Evolutionary conservation across 23 tunicate genomes (phyloP).

Genomic region (Oikopleura vanhoeffeni): DNA sequence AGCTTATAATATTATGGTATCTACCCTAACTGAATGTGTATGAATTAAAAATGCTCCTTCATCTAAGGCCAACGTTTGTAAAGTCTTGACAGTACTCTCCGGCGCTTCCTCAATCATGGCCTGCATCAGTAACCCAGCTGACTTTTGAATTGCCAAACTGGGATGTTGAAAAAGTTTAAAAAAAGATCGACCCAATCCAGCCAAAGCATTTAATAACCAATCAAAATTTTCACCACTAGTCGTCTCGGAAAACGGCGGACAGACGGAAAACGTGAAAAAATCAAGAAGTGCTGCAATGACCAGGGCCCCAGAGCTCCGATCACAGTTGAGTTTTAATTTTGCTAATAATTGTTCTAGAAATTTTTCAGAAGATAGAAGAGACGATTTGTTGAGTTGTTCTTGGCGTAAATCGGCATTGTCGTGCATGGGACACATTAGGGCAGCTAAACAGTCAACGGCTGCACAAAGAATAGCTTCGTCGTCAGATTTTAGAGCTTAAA

Average conservation of each 20-base stretch:
- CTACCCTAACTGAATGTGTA: too few species aligned
- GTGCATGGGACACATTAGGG: conserved; percentile 89
- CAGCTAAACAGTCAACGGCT: conserved; percentile 55
- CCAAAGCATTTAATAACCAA: conserved; percentile 52
- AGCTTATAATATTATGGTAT: not conserved
- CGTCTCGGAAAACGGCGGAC: conserved; percentile 84
- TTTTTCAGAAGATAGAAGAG: conserved; percentile 59
- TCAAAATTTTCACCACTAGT: conserved; percentile 91
- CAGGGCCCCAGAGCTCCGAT: conserved; percentile 60
- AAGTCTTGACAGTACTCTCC: conserved; percentile 57
- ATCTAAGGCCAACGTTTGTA: conserved; percentile 76
- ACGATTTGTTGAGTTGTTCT: conserved; percentile 76
- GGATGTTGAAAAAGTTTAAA: conserved; percentile 91
- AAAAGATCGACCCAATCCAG: conserved; percentile 64
- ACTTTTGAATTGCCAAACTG: conserved; percentile 85
- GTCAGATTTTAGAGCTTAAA: conserved; percentile 58
- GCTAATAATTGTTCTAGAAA: conserved; percentile 47
- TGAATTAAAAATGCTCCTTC: conserved; percentile 16
- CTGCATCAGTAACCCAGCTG: conserved; percentile 91
- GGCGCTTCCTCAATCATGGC: conserved; percentile 89
- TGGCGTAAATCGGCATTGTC: conserved; percentile 85
- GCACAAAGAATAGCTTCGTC: conserved; percentile 77
- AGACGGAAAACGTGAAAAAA: conserved; percentile 52
- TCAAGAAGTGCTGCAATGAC: conserved; percentile 74
- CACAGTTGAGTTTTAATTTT: conserved; percentile 30